Conservation (phyloP, 2,888 invertebrate species). For the Nemoura dubitans region DNA sequence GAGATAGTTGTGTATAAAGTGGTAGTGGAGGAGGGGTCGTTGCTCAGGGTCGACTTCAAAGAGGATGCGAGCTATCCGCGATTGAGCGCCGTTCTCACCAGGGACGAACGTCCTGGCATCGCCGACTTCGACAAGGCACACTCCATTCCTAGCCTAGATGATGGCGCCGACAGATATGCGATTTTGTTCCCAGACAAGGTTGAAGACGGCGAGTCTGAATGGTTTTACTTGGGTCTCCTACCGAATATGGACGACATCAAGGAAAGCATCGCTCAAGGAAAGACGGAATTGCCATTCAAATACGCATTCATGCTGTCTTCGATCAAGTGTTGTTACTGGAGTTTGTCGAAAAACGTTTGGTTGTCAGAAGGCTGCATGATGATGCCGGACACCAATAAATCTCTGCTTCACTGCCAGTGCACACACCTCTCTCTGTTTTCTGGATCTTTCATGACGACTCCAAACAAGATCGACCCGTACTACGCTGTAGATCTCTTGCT, state of each 20-base stretch:
- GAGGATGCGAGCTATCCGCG: too few relatives aligned
- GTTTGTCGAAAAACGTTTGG: not conserved
- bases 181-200: not conserved
- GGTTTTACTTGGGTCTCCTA: not conserved
- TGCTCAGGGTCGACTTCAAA: not conserved
- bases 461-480: constrained; percentile 44
- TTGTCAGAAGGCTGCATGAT: not conserved
- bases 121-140: constrained; percentile 12
- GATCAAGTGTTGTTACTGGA: not conserved
- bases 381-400: not conserved
- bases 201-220: not conserved
- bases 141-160: not conserved
- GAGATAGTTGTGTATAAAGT: constrained; percentile 7
- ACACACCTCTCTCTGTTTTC: not conserved
- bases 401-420: not conserved
- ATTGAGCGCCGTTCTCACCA: not conserved
- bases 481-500: constrained; percentile 50
- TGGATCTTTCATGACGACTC: not conserved
- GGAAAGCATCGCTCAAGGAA: not conserved
- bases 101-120: not conserved
- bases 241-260: not conserved
- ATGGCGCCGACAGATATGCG: not conserved
- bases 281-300: not conserved
- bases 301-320: not conserved
- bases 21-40: not conserved